Evolutionary conservation across 2,888 invertebrate genomes (phyloP).

Genomic region (Sphaerophoria rueppellii): DNA sequence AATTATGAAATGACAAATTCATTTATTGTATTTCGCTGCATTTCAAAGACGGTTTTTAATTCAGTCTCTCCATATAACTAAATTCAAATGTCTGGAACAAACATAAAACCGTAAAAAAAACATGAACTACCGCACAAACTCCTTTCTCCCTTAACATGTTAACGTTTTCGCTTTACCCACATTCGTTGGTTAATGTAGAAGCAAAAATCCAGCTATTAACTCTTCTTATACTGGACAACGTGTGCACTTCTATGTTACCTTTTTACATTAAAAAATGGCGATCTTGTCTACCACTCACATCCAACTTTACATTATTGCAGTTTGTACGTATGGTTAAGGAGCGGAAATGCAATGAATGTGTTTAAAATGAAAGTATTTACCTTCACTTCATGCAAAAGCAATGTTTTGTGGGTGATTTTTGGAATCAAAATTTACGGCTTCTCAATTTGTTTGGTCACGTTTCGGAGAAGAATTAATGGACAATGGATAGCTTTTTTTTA

Average conservation of each 20-base stretch:
- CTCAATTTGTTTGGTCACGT: not conserved
- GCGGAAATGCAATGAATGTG: slow-evolving; percentile 24
- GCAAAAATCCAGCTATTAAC: too few relatives aligned
- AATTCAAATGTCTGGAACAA: too few relatives aligned
- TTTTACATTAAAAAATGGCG: not conserved
- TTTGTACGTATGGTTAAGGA: not conserved
- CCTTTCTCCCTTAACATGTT: too few relatives aligned
- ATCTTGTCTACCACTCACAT: not conserved
- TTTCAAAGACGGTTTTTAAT: too few relatives aligned
- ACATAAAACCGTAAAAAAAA: too few relatives aligned
- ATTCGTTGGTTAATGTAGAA: too few relatives aligned
- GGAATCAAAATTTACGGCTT: not conserved
- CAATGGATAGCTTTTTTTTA: not conserved
- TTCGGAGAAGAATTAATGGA: slow-evolving; percentile 14
- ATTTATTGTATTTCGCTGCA: too few relatives aligned
- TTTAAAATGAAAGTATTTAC: slow-evolving; percentile 24
- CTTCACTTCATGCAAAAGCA: not conserved
- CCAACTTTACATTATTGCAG: slow-evolving; percentile 7
- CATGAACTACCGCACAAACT: too few relatives aligned
- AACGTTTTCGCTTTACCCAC: too few relatives aligned
- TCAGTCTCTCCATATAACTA: too few relatives aligned
- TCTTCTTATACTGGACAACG: too few relatives aligned
- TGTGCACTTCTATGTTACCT: not conserved
- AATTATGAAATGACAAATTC: too few relatives aligned
- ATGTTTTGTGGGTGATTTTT: slow-evolving; percentile 2